Conservation (phyloP, 2,113 vertebrate species). For the Pollimyrus isidori region DNA sequence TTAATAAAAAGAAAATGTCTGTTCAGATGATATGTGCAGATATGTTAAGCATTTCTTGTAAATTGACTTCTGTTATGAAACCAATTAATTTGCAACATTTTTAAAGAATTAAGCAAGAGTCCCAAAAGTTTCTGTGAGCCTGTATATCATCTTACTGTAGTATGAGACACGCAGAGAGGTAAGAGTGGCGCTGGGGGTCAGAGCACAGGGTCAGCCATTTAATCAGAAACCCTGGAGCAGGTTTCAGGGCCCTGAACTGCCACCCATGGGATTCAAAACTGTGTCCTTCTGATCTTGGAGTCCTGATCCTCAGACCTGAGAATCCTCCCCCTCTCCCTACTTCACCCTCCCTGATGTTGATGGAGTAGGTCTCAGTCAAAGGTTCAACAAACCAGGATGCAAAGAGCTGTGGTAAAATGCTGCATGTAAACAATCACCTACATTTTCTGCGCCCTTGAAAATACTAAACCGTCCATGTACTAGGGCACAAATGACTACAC, state of each 20-base stretch:
- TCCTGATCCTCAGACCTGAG: background rate
- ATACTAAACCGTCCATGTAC: background rate
- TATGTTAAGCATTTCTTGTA: background rate
- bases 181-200: background rate
- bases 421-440: background rate
- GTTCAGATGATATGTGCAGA: background rate
- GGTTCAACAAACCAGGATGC: background rate
- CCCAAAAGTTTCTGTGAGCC: background rate
- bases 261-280: background rate
- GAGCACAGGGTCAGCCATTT: background rate
- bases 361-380: background rate
- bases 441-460: background rate
- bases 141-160: background rate
- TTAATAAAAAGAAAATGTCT: background rate
- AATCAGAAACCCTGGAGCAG: background rate
- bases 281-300: background rate
- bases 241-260: background rate
- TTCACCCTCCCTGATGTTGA: background rate
- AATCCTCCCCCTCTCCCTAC: background rate
- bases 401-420: background rate
- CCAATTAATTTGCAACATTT: background rate
- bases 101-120: background rate
- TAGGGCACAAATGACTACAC: background rate
- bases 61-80: background rate
- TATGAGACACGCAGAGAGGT: background rate